Percentiles rank a stretch among this genome's conserved stretches.
Evolutionary conservation across 2,797 vertebrate species (phyloP).

Genomic region (Furcifer pardalis): DNA sequence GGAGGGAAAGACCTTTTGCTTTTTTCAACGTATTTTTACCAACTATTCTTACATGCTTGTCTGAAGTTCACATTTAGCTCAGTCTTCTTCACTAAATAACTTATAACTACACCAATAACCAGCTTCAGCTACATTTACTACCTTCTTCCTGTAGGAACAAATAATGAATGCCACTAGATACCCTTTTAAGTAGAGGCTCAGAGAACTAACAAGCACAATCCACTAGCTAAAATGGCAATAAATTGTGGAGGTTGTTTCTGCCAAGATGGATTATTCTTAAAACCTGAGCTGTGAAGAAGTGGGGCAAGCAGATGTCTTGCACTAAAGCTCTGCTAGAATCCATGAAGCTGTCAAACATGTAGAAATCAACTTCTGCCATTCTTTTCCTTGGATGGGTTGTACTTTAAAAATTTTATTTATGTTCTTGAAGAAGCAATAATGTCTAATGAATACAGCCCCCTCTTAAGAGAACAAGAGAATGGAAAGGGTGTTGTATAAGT

Average conservation of each 20-base stretch:
- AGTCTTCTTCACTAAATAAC: constrained; percentile 55
- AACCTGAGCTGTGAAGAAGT: neutral
- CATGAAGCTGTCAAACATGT: neutral
- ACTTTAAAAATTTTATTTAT: neutral
- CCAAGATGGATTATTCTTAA: neutral
- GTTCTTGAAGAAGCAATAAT: neutral
- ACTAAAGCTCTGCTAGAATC: neutral
- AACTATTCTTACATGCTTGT: constrained; percentile 18
- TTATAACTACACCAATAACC: constrained; percentile 50
- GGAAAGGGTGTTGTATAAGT: neutral
- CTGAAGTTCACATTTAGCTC: neutral
- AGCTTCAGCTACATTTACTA: constrained; percentile 42
- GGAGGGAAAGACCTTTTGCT: constrained; percentile 54
- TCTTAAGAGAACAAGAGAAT: neutral
- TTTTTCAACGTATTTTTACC: constrained; percentile 28
- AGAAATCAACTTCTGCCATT: neutral
- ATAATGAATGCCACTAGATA: rapidly evolving
- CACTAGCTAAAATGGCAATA: neutral
- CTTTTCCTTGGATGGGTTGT: neutral
- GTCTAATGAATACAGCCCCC: neutral
- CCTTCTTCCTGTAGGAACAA: neutral
- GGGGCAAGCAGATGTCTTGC: neutral
- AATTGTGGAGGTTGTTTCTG: neutral
- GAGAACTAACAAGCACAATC: neutral
- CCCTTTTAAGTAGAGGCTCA: neutral